Evolutionary conservation across 2,797 vertebrate genomes (phyloP), one percentile per base, ranked within the genome.

Genomic region (Dermochelys coriacea): DNA sequence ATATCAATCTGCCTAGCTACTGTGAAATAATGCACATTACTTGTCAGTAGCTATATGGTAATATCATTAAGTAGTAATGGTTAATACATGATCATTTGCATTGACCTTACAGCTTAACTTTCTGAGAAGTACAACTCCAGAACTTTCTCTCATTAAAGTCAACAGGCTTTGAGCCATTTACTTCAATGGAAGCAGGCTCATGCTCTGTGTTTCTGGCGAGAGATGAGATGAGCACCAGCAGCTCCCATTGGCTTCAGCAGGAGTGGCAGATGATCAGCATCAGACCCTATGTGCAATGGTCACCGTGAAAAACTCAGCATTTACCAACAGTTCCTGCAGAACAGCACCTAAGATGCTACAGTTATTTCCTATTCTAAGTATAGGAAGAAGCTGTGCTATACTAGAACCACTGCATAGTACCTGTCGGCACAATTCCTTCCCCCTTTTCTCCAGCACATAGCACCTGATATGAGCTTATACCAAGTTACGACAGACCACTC

Each of bases 151-250:
- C 31, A 27, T n/a, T 5, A 5, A 51, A 52, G 18, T 34, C 8
- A 75, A 75, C 41, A 8, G 29, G 5, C 8, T 1, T 16, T 14
- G 8, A 0, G 5, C 47, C 6, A 51, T 10, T 23, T n/a, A 45
- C 12, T 25, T 14, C 0, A 1, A 25, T 8, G 21, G 14, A 61
- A 80, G 45, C 45, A 27, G 21, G 25, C n/a, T 57, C 27, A 7
- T 11, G 11, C n/a, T 18, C 54, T 2, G 55, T 11, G 41, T 4
- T 49, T 49, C 41, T 29, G 27, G 45, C 15, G 15, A 77, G 45
- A 49, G 25, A 77, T 8, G 12, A 49, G 27, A 54, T 5, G 8
- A 49, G 8, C 1, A 14, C 1, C 51, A 1, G 0, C 4, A 52
- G 61, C 29, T 88, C 59, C 31, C 14, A 2, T 25, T 54, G 57